Percentiles rank a stretch among this genome's conserved stretches.
Conservation (phyloP, 2,888 invertebrate species). For the Sphaerolaimus hirsutus region DNA sequence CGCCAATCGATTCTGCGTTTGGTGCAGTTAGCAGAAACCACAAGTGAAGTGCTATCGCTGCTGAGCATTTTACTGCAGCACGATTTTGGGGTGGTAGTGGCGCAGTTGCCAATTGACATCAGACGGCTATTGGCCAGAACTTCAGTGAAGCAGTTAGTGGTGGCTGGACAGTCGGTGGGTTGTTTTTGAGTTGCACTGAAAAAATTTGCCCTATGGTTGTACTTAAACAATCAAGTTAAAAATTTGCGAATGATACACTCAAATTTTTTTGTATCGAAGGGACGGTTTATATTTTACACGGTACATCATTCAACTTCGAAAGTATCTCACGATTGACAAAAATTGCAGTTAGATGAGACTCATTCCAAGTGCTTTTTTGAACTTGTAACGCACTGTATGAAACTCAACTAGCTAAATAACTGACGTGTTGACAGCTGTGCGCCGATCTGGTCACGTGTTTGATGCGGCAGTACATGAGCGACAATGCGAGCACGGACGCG, state of each 20-base stretch:
- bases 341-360: no score
- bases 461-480: slow-evolving; percentile 66
- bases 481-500: slow-evolving; percentile 75
- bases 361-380: no score
- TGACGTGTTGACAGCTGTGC: no score
- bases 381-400: no score
- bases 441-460: slow-evolving; percentile 53
- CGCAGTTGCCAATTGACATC: slow-evolving; percentile 16
- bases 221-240: no score
- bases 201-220: no score
- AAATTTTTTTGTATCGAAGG: no score
- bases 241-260: no score
- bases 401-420: no score
- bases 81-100: slow-evolving; percentile 52
- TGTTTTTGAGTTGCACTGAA: background rate
- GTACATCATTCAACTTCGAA: no score
- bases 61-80: slow-evolving; percentile 81
- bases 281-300: no score
- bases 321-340: no score
- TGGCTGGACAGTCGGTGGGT: background rate
- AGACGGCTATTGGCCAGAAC: background rate
- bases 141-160: background rate
- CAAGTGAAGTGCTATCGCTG: slow-evolving; percentile 65
- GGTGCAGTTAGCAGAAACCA: slow-evolving; percentile 36
- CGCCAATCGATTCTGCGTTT: slow-evolving; percentile 25